Conservation (phyloP, 1,140 invertebrate species). For the Samia ricini region DNA sequence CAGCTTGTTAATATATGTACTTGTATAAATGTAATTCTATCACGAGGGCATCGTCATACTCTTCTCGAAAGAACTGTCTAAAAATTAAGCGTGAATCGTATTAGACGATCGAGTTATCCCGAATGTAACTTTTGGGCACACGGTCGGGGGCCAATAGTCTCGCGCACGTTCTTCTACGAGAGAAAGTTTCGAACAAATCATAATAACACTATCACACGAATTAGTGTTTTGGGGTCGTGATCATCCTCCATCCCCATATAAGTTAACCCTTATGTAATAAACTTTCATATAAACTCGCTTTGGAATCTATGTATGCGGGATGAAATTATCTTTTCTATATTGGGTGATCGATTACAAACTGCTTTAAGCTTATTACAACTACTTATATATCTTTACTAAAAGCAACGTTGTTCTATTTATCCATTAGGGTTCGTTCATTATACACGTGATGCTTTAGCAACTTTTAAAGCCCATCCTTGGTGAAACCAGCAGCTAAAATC, state of each 20-base stretch:
- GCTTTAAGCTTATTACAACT: too few species aligned
- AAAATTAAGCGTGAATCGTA: background rate
- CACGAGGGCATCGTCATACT: background rate
- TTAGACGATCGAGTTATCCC: background rate
- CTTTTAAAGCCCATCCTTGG: too few species aligned
- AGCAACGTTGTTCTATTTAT: too few species aligned
- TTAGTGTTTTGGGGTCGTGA: conserved; percentile 1
- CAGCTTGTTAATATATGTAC: too few species aligned
- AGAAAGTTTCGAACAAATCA: background rate
- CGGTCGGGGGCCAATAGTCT: background rate
- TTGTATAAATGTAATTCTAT: too few species aligned
- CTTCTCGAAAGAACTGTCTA: background rate
- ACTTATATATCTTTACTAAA: too few species aligned
- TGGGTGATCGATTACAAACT: too few species aligned
- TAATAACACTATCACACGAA: background rate
- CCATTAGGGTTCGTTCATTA: too few species aligned
- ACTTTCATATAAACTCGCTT: background rate
- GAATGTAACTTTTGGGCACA: background rate
- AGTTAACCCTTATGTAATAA: background rate
- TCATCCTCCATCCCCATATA: background rate
- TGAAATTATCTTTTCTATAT: background rate
- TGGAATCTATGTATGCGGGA: background rate
- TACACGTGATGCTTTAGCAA: too few species aligned
- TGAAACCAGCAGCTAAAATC: too few species aligned
- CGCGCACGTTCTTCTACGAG: background rate